These are phyloP conservation scores for Podargus strigoides DNA, from an alignment of 2,797 vertebrate species.

Conservation along the genomic window DNA sequence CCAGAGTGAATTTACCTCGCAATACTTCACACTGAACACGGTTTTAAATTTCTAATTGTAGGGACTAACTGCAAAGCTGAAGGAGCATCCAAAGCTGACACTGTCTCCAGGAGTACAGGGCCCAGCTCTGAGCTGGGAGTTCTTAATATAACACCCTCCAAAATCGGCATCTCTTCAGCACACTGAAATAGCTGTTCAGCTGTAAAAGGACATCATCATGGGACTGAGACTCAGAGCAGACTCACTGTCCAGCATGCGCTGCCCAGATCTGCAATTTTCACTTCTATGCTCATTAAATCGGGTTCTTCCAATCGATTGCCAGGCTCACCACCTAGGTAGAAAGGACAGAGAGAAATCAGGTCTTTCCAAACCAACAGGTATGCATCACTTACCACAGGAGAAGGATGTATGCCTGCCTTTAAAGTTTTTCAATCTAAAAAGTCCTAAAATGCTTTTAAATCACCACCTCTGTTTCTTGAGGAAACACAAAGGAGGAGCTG, in stretches of 20 bases:
- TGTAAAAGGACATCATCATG: not conserved
- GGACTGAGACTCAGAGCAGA: not conserved
- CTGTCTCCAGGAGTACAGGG: not conserved
- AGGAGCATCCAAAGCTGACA: not conserved
- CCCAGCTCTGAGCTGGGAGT: not conserved
- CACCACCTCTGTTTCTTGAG: not conserved
- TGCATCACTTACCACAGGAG: not conserved
- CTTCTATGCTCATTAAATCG: slow-evolving; percentile 70
- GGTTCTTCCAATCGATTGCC: slow-evolving; percentile 35
- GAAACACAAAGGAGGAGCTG: not conserved
- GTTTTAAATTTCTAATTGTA: not conserved
- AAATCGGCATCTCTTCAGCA: not conserved
- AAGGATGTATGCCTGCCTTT: not conserved
- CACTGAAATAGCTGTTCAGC: not conserved
- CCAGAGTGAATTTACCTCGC: not conserved
- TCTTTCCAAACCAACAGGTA: not conserved
- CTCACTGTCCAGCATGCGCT: slow-evolving; percentile 90
- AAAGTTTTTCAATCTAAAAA: not conserved
- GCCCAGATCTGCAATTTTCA: slow-evolving; percentile 88
- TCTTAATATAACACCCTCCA: not conserved
- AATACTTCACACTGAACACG: not conserved
- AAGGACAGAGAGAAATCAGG: not conserved
- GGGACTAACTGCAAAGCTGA: not conserved
- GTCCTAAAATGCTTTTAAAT: not conserved
- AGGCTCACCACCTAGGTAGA: slow-evolving; percentile 4